Percentiles rank a stretch among this genome's conserved stretches.
Conservation (phyloP, 2,797 vertebrate genomes). For the Poecilia velifera region DNA sequence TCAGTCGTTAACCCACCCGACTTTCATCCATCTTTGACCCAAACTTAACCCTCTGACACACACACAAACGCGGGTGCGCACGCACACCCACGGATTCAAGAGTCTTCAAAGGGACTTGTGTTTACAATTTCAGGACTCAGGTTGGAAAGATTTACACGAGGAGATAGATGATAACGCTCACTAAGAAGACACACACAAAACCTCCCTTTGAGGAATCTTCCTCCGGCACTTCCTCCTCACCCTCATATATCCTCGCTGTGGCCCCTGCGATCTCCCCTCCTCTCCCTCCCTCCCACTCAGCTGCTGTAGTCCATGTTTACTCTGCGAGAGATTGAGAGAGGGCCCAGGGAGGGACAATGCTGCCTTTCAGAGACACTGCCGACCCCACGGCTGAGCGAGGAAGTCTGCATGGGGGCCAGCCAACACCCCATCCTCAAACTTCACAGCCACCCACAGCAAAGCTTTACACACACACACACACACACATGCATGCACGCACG, state of each 20-base stretch:
- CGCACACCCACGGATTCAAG: background rate
- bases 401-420: conserved; percentile 78
- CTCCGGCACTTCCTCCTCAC: conserved; percentile 55
- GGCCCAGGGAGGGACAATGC: conserved; percentile 75
- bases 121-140: conserved; percentile 14
- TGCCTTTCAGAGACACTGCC: conserved; percentile 79
- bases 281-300: conserved; percentile 43
- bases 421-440: conserved; percentile 81
- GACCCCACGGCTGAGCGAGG: conserved; percentile 75
- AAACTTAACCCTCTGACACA: conserved; percentile 20
- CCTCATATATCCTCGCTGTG: conserved; percentile 56
- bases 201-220: conserved; percentile 66
- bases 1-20: conserved; percentile 27
- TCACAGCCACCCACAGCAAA: conserved; percentile 75
- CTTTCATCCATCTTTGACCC: conserved; percentile 33
- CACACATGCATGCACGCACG: background rate
- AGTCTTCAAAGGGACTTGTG: conserved; percentile 51
- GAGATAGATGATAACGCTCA: conserved; percentile 29
- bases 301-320: conserved; percentile 75
- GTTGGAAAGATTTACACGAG: conserved; percentile 37
- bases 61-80: background rate
- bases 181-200: conserved; percentile 57
- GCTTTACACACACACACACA: conserved; percentile 38
- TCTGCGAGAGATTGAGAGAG: conserved; percentile 63
- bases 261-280: conserved; percentile 59